Evolutionary conservation across 2,113 vertebrate species (phyloP).

Genomic region (Fulmarus glacialis): DNA sequence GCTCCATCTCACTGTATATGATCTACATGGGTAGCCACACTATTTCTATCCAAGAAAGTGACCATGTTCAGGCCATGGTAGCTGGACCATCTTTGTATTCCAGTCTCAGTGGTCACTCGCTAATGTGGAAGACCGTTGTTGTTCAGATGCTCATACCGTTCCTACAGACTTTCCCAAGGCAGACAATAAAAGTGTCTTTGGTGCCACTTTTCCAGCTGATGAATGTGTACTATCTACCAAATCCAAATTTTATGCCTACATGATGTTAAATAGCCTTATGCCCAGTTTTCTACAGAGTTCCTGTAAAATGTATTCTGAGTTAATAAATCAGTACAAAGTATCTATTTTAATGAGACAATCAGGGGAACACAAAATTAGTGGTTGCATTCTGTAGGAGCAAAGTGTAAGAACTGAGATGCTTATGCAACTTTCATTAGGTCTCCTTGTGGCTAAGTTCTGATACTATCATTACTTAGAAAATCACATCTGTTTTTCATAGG

Average conservation of each 20-base stretch:
- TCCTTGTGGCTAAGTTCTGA: neutral
- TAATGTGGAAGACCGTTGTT: fast-evolving
- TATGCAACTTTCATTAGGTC: neutral
- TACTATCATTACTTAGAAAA: neutral
- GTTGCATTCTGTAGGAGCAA: neutral
- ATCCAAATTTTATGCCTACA: neutral
- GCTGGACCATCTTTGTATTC: neutral
- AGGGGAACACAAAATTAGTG: neutral
- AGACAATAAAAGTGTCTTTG: neutral
- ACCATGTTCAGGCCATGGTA: fast-evolving
- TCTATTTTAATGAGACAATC: neutral
- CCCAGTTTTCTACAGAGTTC: neutral
- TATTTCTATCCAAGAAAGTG: neutral
- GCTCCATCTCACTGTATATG: neutral
- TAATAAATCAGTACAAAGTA: neutral
- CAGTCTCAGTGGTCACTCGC: neutral
- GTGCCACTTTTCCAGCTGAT: neutral
- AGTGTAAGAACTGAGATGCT: neutral
- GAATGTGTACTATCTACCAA: neutral
- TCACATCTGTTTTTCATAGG: neutral
- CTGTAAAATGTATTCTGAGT: neutral
- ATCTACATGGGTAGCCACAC: neutral
- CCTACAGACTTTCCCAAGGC: neutral
- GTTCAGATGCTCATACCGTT: neutral
- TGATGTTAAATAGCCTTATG: neutral